Percentiles rank a stretch among this genome's conserved stretches.
These are phyloP conservation scores for Tridacna crocea DNA, from an alignment of 2,888 invertebrate species.

Conservation along the genomic window DNA sequence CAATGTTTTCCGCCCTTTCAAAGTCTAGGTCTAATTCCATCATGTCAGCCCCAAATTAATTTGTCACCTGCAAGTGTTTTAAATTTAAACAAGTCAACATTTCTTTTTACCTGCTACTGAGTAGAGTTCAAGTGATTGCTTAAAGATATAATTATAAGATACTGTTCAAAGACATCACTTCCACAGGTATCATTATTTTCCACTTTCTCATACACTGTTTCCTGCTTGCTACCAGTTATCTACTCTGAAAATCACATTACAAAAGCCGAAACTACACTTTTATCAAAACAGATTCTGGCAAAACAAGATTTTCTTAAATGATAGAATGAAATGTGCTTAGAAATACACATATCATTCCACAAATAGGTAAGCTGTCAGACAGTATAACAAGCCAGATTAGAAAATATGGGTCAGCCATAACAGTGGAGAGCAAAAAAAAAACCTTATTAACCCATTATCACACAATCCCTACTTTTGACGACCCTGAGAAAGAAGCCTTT, in stretches of 20 bases:
- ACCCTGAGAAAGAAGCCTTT: too few species aligned
- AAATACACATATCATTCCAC: conserved; percentile 23
- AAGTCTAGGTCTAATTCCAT: too few species aligned
- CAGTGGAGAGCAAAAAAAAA: too few species aligned
- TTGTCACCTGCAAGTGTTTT: not conserved
- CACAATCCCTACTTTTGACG: too few species aligned
- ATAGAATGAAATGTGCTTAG: conserved; percentile 6
- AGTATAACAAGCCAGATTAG: not conserved
- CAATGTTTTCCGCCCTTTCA: not conserved
- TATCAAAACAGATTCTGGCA: conserved; percentile 15
- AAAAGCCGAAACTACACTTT: conserved; percentile 6
- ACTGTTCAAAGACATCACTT: too few species aligned
- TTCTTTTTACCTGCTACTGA: too few species aligned
- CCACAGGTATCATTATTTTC: not conserved
- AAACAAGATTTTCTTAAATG: conserved; percentile 24
- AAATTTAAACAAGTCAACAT: not conserved
- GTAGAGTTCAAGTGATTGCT: too few species aligned
- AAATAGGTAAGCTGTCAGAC: conserved; percentile 16
- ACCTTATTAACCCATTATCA: too few species aligned
- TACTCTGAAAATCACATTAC: conserved; percentile 15
- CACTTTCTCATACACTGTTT: conserved; percentile 23
- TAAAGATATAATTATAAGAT: too few species aligned
- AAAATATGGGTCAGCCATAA: not conserved
- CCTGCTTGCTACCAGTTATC: not conserved
- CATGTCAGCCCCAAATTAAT: too few species aligned